A percentile compares a stretch with the other conserved stretches of the same genome.
These are phyloP conservation scores for Cantharis rustica DNA, from an alignment of 2,888 invertebrate genomes.

Conservation along the genomic window DNA sequence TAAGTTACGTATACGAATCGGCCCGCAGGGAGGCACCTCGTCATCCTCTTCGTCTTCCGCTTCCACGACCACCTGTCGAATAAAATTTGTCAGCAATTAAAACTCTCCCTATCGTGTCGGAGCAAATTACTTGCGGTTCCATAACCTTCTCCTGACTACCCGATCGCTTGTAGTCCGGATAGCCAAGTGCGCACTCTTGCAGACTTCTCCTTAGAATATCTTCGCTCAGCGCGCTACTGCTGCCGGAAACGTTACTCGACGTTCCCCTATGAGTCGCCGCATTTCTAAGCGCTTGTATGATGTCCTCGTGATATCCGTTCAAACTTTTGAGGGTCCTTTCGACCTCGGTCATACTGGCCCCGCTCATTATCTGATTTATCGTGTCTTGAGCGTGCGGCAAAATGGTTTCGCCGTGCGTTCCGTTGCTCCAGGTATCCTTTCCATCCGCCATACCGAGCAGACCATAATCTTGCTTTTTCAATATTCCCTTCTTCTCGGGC, in stretches of 20 bases:
- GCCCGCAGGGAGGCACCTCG: constrained; percentile 78
- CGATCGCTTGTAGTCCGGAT: constrained; percentile 67
- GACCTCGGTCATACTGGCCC: constrained; percentile 71
- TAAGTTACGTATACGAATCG: constrained; percentile 85
- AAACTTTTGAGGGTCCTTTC: constrained; percentile 87
- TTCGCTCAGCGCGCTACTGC: constrained; percentile 68
- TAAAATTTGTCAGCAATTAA: neutral
- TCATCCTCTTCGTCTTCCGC: constrained; percentile 72
- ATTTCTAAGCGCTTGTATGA: constrained; percentile 85
- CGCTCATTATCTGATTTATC: constrained; percentile 62
- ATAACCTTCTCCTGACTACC: constrained; percentile 74
- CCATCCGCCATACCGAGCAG: constrained; percentile 71
- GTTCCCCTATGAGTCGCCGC: constrained; percentile 70
- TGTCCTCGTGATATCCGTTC: constrained; percentile 91
- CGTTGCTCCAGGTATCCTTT: constrained; percentile 77
- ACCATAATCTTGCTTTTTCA: constrained; percentile 84
- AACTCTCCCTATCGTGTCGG: neutral
- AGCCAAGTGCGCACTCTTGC: constrained; percentile 64
- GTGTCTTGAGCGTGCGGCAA: constrained; percentile 62
- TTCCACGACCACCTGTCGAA: constrained; percentile 51
- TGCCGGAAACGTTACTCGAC: constrained; percentile 64
- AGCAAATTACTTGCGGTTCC: constrained; percentile 63
- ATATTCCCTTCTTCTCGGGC: constrained; percentile 90
- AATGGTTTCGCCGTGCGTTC: constrained; percentile 63
- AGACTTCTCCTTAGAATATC: constrained; percentile 72